Base-by-base conservation (phyloP, 2,797 vertebrate genomes). In the Xyrichtys novacula region DNA sequence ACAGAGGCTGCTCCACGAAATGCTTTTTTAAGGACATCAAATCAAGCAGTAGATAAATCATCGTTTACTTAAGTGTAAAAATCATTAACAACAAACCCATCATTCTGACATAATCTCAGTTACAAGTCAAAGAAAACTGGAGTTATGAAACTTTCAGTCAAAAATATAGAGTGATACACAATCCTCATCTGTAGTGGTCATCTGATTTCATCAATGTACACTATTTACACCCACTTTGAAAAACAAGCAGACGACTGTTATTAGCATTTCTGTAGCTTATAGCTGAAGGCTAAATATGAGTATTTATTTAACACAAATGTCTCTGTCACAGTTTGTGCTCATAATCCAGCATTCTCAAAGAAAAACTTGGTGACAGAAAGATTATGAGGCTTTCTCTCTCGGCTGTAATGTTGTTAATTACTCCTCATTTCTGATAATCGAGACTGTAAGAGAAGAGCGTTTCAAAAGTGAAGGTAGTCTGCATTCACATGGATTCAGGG, bases 131-230 rank as follows among this genome's bases (percentile, higher is more conserved):
- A 78, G 14, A 63, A 17, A 57, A 53, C 48, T 17, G 39, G 22
- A n/a, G n/a, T n/a, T 20, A 38, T 40, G 34, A 54, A 48, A 65
- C 26, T 23, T 46, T 20, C 43, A 69, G 26, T 71, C 54, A 80
- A 39, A 55, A 74, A 67, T 61, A 66, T 38, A 67, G 43, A 47
- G 53, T 8, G 12, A 64, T 31, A 69, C 15, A 67, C 26, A 17
- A 62, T 56, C 42, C 63, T 19, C 54, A 68, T 71, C 61, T 75
- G 55, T 79, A 83, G 86, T 88, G 86, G 82, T 87, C 54, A 76
- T 78, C 48, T 67, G 44, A 54, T 15, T 66, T 71, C 67, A 69
- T 62, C 76, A 71, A 61, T 36, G 60, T 59, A 85, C 77, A 81
- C 49, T 83, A 82, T 80, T 76, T 65, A 87, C 76, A 79, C 16